Conservation (phyloP, 2,113 vertebrate genomes). For the Tragelaphus strepsiceros region DNA sequence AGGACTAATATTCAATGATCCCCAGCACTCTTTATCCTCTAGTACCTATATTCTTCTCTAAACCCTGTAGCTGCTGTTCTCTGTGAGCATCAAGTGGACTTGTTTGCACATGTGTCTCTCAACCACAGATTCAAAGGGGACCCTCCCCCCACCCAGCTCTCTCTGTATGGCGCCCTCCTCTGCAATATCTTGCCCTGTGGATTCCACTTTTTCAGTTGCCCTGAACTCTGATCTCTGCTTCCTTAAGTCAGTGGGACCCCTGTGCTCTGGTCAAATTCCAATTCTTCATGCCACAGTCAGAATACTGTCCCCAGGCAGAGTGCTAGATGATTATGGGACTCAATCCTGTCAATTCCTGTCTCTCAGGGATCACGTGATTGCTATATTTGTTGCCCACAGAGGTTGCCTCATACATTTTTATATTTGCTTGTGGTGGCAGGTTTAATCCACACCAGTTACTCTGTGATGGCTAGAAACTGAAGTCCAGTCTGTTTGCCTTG, state of each 20-base stretch:
- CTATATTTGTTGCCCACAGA: background rate
- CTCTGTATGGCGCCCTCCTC: background rate
- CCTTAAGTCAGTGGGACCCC: background rate
- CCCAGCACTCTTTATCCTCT: background rate
- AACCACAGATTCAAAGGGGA: background rate
- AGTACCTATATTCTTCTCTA: background rate
- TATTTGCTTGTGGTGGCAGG: background rate
- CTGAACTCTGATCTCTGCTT: background rate
- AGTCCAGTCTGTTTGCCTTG: background rate
- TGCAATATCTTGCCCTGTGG: background rate
- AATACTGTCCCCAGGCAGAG: background rate
- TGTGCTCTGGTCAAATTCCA: background rate
- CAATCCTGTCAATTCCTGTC: background rate
- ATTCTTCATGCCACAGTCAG: background rate
- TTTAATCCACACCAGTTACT: background rate
- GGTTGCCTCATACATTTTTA: background rate
- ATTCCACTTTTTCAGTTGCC: background rate
- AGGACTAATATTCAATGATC: background rate
- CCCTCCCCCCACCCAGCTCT: background rate
- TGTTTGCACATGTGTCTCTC: background rate
- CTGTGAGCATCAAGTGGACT: background rate
- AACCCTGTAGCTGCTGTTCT: background rate
- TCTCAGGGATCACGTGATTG: background rate
- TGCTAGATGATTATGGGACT: background rate
- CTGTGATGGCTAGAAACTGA: background rate